A percentile compares a stretch with the other conserved stretches of the same genome.
These are phyloP conservation scores for Clivina fossor DNA, from an alignment of 2,888 invertebrate genomes.

Conservation along the genomic window DNA sequence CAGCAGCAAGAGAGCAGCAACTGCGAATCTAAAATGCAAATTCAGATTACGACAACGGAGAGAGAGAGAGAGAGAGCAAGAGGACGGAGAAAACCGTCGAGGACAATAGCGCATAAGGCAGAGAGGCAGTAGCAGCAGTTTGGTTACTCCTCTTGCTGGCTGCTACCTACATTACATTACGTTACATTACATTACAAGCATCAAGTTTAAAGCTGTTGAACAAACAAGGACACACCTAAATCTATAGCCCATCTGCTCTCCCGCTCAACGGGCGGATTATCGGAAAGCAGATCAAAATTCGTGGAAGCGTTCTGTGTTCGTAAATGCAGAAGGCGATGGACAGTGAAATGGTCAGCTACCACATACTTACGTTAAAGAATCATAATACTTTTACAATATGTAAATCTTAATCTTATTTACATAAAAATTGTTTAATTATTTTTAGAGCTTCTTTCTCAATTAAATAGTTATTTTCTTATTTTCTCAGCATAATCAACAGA, in stretches of 20 bases:
- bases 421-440: no score
- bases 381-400: no score
- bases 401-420: no score
- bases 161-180: constrained; percentile 50
- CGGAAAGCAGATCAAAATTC: constrained; percentile 52
- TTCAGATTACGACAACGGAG: constrained; percentile 47
- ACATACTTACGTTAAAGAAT: no score
- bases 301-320: constrained; percentile 38
- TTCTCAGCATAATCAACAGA: no score
- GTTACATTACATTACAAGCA: no score
- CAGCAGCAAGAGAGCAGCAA: constrained; percentile 43
- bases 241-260: constrained; percentile 53
- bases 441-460: no score
- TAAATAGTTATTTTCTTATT: no score
- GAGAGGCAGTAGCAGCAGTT: constrained; percentile 33
- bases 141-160: no score
- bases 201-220: constrained; percentile 54
- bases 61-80: constrained; percentile 31
- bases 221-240: constrained; percentile 56
- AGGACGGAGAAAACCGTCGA: constrained; percentile 16
- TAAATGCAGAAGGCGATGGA: constrained; percentile 19
- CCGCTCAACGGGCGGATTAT: constrained; percentile 52
- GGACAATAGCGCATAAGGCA: constrained; percentile 7
- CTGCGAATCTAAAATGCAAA: constrained; percentile 55
- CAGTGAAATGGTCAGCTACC: constrained; percentile 2